A percentile compares a stretch with the other conserved stretches of the same genome.
Conservation (phyloP, 2,888 invertebrate genomes). For the Uloborus plumipes region DNA sequence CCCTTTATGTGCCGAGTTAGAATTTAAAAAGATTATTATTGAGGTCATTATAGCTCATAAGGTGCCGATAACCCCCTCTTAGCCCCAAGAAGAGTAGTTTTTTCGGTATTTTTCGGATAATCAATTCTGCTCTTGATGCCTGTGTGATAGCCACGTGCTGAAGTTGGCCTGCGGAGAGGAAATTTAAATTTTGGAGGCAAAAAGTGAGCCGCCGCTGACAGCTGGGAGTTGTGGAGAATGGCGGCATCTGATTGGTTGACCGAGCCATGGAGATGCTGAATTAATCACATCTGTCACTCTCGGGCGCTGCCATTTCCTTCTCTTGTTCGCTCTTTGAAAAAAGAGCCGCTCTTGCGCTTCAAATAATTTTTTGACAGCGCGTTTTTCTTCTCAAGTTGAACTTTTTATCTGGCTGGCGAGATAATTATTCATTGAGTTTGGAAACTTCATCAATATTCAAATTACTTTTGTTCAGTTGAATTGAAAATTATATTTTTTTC, state of each 20-base stretch:
- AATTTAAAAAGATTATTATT: constrained; percentile 34
- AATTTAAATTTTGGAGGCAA: constrained; percentile 66
- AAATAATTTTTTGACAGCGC: too few relatives aligned
- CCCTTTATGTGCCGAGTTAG: background rate
- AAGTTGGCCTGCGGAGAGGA: constrained; percentile 48
- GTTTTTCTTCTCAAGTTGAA: too few relatives aligned
- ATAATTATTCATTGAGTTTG: too few relatives aligned
- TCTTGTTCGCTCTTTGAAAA: constrained; percentile 21
- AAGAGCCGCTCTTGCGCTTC: constrained; percentile 11
- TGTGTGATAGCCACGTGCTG: constrained; percentile 26
- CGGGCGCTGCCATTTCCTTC: constrained; percentile 52
- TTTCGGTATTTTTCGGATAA: background rate
- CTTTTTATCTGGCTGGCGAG: too few relatives aligned
- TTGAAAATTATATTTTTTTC: too few relatives aligned
- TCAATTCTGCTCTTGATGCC: background rate
- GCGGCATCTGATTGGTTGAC: constrained; percentile 64
- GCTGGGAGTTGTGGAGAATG: constrained; percentile 63
- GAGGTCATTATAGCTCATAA: constrained; percentile 37
- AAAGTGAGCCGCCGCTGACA: constrained; percentile 65
- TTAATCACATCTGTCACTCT: constrained; percentile 64
- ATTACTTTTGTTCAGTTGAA: too few relatives aligned
- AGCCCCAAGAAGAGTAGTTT: background rate
- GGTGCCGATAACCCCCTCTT: background rate
- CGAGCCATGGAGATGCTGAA: constrained; percentile 61
- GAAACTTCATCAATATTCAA: too few relatives aligned